Conservation (phyloP, 2,888 invertebrate genomes). For the Acrobasis consociella region DNA sequence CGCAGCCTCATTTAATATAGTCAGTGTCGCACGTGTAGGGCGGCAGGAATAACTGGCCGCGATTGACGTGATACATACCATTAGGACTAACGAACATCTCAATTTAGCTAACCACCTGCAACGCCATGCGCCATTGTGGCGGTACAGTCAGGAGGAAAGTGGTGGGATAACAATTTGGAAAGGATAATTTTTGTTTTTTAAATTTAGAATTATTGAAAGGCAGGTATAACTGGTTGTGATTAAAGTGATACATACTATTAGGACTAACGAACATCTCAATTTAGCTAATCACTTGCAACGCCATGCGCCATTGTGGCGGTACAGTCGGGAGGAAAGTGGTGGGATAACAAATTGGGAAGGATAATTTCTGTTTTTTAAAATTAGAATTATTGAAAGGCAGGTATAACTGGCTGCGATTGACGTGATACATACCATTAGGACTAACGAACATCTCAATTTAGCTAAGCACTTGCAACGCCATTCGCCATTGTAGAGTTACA, state of each 20-base stretch:
- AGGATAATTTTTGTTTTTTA: no score
- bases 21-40: constrained; percentile 35
- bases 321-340: background rate
- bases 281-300: constrained; percentile 60
- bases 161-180: background rate
- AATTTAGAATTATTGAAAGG: constrained; percentile 37
- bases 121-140: constrained; percentile 36
- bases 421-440: constrained; percentile 67
- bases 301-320: constrained; percentile 30
- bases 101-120: constrained; percentile 66
- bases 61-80: constrained; percentile 68
- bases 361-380: no score
- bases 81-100: constrained; percentile 72
- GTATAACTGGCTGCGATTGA: constrained; percentile 62
- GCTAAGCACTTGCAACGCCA: constrained; percentile 55
- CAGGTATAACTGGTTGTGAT: constrained; percentile 61
- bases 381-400: constrained; percentile 42
- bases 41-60: constrained; percentile 60
- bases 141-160: background rate
- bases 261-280: constrained; percentile 72
- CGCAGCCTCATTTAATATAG: constrained; percentile 17
- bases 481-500: constrained; percentile 29
- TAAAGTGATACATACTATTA: constrained; percentile 69
- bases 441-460: constrained; percentile 74
- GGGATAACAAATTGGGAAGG: background rate